Evolutionary conservation across 2,797 vertebrate species (phyloP), one percentile per base, ranked within the genome.

Genomic region (Fundulus diaphanus): DNA sequence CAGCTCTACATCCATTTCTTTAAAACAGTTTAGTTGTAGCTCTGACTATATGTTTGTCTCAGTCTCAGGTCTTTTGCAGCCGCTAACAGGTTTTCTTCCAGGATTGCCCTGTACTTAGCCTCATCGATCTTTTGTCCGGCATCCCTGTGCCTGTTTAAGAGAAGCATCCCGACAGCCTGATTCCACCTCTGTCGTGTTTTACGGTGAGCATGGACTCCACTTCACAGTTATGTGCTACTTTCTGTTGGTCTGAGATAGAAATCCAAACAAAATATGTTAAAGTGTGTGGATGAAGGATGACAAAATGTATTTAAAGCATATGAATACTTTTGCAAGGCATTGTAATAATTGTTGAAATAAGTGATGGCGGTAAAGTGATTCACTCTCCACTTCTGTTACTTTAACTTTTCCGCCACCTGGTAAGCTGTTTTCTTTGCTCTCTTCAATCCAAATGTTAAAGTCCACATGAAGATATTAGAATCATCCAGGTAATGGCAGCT

Each of bases 331-430:
- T 37, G 31, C 11, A 61, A 61, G 57, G 35, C 3, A 3, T 22
- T 35, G 16, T 75, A 63, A 82, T 90, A 86, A 87, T 78, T 52
- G 35, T 27, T 77, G 57, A 48, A 61, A 76, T 79, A 81, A 78
- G 65, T 68, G 24, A 87, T 56, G 74, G 70, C 75, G 73, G 78
- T 63, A 67, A 29, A 61, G 74, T 8, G 15, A 57, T 82, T 46
- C 54, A 12, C 48, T 73, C 63, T 70, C 42, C 27, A 54, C 35
- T 61, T 63, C 68, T 61, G 70, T 86, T 61, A 52, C 35, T 20
- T 71, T 70, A 76, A 63, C 57, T 52, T 57, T 65, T 79, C 68
- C 67, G 44, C 77, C 33, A 75, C n/a, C 33, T 74, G 33, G 12
- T 22, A 46, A 79, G 79, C 82, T 24, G 83, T 85, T 83, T 84